Percentiles rank a stretch among this genome's conserved stretches.
Conservation (phyloP, 2,888 invertebrate species). For the Malachius bipustulatus region DNA sequence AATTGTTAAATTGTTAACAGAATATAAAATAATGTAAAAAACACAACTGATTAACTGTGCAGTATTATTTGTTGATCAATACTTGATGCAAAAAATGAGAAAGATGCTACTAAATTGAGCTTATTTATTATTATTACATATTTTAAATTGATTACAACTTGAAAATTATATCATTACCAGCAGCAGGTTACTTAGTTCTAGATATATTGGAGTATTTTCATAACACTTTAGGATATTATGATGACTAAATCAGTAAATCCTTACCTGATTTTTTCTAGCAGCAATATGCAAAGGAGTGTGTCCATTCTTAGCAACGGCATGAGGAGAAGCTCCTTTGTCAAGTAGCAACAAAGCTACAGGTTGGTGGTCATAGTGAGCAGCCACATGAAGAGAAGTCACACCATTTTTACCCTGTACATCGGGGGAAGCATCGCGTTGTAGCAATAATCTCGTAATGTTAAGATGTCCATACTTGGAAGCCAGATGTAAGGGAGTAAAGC, state of each 20-base stretch:
- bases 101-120: too few relatives aligned
- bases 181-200: too few relatives aligned
- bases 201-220: too few relatives aligned
- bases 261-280: conserved; percentile 87
- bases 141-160: too few relatives aligned
- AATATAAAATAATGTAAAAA: too few relatives aligned
- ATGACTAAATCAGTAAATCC: conserved; percentile 7
- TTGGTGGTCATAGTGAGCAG: conserved; percentile 92
- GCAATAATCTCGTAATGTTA: conserved; percentile 72
- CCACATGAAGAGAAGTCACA: conserved; percentile 92
- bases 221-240: not conserved
- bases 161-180: too few relatives aligned
- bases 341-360: conserved; percentile 79
- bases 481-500: conserved; percentile 93
- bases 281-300: conserved; percentile 97
- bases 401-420: conserved; percentile 90
- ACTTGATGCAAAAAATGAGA: too few relatives aligned
- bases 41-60: too few relatives aligned
- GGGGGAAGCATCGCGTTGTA: conserved; percentile 71
- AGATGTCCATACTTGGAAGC: conserved; percentile 96
- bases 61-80: too few relatives aligned
- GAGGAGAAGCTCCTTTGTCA: conserved; percentile 89
- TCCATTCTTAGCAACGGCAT: conserved; percentile 92
- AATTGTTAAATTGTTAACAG: too few relatives aligned
- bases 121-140: too few relatives aligned